Evolutionary conservation across 2,888 invertebrate genomes (phyloP).

Genomic region (Spisula subtruncata): DNA sequence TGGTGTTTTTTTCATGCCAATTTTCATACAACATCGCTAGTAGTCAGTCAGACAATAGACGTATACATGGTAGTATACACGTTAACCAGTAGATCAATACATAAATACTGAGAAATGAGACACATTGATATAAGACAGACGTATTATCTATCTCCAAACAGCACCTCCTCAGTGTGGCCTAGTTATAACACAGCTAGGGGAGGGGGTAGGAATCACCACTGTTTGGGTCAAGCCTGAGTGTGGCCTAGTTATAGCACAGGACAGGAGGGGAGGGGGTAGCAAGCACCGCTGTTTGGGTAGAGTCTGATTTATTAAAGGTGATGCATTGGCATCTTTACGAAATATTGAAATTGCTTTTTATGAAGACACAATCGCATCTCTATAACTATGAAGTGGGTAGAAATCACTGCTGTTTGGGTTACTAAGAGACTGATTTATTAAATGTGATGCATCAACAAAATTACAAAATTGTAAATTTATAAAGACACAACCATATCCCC

Average conservation of each 20-base stretch:
- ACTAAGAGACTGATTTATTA: no score
- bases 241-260: neutral
- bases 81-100: constrained; percentile 7
- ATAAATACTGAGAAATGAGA: constrained; percentile 23
- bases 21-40: neutral
- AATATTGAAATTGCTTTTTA: no score
- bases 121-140: constrained; percentile 22
- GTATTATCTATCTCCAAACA: neutral
- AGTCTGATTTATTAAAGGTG: no score
- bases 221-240: no score
- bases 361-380: no score
- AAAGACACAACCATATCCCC: no score
- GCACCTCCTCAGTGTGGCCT: neutral
- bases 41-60: neutral
- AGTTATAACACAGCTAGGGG: neutral
- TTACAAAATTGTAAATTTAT: no score
- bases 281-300: neutral
- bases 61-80: constrained; percentile 22
- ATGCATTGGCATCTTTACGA: no score
- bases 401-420: no score
- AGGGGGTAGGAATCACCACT: neutral
- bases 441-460: no score
- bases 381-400: no score
- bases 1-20: constrained; percentile 24
- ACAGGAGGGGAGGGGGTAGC: neutral